phyloP scores from a whole-genome alignment of 1,140 invertebrate genomes.

The Conus ventricosus region DNA sequence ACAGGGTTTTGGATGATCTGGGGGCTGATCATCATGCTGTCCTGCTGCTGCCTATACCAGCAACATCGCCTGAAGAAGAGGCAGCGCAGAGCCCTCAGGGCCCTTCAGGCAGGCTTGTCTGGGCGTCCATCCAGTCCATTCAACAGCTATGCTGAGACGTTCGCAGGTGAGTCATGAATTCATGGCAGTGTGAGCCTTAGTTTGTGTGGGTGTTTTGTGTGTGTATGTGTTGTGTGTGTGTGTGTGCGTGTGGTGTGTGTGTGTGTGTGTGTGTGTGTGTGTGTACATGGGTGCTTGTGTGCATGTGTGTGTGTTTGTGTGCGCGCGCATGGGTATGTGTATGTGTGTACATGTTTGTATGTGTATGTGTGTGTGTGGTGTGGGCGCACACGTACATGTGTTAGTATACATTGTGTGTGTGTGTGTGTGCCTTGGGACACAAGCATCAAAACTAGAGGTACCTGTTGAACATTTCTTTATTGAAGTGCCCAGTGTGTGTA shows the following conservation, averaged over 20 bases:
- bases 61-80: slow-evolving; percentile 38
- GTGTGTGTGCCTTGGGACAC: no score
- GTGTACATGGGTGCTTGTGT: not conserved
- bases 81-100: slow-evolving; percentile 5
- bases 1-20: slow-evolving; percentile 51
- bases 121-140: not conserved
- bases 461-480: no score
- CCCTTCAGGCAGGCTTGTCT: not conserved
- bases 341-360: no score
- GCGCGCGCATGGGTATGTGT: no score
- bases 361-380: no score
- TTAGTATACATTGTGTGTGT: no score
- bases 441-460: no score
- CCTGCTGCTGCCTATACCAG: slow-evolving; percentile 46
- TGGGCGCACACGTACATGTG: no score
- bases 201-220: no score
- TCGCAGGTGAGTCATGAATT: not conserved
- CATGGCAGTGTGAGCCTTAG: no score
- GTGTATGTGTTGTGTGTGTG: not conserved
- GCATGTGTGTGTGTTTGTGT: no score
- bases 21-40: slow-evolving; percentile 38
- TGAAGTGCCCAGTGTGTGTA: no score
- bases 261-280: not conserved
- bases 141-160: not conserved
- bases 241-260: not conserved